Conservation (phyloP, 2,113 vertebrate species). For the Aythya baeri region DNA sequence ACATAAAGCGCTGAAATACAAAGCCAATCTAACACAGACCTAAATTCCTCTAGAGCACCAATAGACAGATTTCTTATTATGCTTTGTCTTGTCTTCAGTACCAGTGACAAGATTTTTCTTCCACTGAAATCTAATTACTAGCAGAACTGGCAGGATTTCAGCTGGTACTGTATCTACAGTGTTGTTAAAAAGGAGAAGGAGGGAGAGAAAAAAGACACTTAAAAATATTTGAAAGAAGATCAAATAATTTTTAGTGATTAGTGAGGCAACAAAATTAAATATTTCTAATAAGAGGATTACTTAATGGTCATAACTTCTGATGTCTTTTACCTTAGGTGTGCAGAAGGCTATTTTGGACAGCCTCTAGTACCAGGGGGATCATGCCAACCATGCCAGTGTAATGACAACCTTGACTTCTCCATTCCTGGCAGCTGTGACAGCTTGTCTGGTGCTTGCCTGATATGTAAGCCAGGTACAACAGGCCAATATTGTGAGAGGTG, state of each 20-base stretch:
- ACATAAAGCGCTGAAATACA: slow-evolving; percentile 33
- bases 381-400: slow-evolving; percentile 91
- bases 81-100: slow-evolving; percentile 53
- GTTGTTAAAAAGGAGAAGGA: slow-evolving; percentile 16
- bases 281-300: neutral
- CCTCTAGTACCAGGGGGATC: slow-evolving; percentile 86
- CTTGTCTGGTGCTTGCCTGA: slow-evolving; percentile 91
- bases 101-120: slow-evolving; percentile 61
- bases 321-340: slow-evolving; percentile 83
- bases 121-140: slow-evolving; percentile 72
- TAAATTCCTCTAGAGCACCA: slow-evolving; percentile 21
- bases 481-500: slow-evolving; percentile 88
- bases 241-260: neutral
- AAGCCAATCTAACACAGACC: slow-evolving; percentile 18
- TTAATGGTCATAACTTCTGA: slow-evolving; percentile 32
- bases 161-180: slow-evolving; percentile 41
- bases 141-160: slow-evolving; percentile 68
- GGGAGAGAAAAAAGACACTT: neutral
- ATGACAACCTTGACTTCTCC: slow-evolving; percentile 91
- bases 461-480: slow-evolving; percentile 89
- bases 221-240: slow-evolving; percentile 30
- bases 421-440: slow-evolving; percentile 90
- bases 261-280: slow-evolving; percentile 16
- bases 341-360: slow-evolving; percentile 91
- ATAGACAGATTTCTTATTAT: slow-evolving; percentile 57